A percentile compares a stretch with the other conserved stretches of the same genome.
Conservation (phyloP, 2,888 invertebrate species). For the Agonopterix heracliana region DNA sequence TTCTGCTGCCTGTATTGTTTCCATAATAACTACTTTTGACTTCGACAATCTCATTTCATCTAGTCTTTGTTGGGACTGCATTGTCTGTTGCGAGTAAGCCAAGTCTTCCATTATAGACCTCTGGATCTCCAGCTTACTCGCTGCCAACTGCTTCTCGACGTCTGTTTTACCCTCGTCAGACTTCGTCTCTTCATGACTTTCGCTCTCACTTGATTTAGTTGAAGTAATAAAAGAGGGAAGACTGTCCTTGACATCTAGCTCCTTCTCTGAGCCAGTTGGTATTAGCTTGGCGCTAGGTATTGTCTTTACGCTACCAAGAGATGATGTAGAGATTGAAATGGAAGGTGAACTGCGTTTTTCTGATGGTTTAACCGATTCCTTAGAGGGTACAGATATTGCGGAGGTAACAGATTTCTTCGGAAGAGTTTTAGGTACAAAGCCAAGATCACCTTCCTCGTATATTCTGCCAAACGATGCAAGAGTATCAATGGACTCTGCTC, state of each 20-base stretch:
- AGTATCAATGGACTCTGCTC: slow-evolving; percentile 56
- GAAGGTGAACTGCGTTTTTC: slow-evolving; percentile 24
- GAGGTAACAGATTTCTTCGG: slow-evolving; percentile 32
- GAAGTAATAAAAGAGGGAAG: slow-evolving; percentile 54
- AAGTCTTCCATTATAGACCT: slow-evolving; percentile 61
- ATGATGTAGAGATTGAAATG: slow-evolving; percentile 29
- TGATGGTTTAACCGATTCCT: slow-evolving; percentile 21
- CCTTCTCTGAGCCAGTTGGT: slow-evolving; percentile 29
- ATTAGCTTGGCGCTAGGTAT: slow-evolving; percentile 52
- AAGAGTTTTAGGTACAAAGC: slow-evolving; percentile 76
- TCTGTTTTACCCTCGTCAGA: slow-evolving; percentile 25
- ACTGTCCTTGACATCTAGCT: slow-evolving; percentile 41
- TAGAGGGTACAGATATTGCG: slow-evolving; percentile 21
- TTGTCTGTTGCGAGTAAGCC: slow-evolving; percentile 33
- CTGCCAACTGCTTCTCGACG: slow-evolving; percentile 40
- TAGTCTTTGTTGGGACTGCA: slow-evolving; percentile 12
- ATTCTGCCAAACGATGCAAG: slow-evolving; percentile 69
- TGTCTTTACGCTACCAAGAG: slow-evolving; percentile 48
- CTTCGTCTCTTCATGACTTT: slow-evolving; percentile 17
- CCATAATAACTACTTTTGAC: too few relatives aligned
- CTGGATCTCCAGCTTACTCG: slow-evolving; percentile 53
- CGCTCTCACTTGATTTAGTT: slow-evolving; percentile 34
- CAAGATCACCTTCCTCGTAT: slow-evolving; percentile 80
- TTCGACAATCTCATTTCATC: not conserved
- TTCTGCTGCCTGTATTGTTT: slow-evolving; percentile 22